Evolutionary conservation across 2,113 vertebrate genomes (phyloP).

Genomic region (Colaptes auratus): DNA sequence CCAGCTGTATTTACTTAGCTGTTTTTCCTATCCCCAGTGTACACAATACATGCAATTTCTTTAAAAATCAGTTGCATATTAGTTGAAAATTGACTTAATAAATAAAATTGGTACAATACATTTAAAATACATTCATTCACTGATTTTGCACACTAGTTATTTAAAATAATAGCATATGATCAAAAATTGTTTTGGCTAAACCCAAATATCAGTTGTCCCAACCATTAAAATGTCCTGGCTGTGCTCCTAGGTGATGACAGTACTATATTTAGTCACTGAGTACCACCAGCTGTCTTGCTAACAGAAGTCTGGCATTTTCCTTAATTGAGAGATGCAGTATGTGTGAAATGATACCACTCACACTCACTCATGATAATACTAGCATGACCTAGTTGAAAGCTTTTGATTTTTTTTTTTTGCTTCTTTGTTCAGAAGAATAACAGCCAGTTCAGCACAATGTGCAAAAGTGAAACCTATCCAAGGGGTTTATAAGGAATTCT

Average conservation of each 20-base stretch:
- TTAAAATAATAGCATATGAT: conserved; percentile 47
- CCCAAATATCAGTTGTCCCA: conserved; percentile 65
- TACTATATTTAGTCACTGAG: conserved; percentile 73
- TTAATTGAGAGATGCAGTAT: conserved; percentile 73
- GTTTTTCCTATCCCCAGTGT: background rate
- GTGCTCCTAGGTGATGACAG: conserved; percentile 68
- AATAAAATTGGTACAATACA: background rate
- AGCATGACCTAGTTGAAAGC: conserved; percentile 70
- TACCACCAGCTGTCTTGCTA: conserved; percentile 74
- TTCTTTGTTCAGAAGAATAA: conserved; percentile 64
- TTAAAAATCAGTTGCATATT: conserved; percentile 12
- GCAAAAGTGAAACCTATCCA: conserved; percentile 52
- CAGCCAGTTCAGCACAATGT: conserved; percentile 38
- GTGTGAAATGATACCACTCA: conserved; percentile 72
- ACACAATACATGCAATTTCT: background rate
- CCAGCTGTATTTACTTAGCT: conserved; percentile 53
- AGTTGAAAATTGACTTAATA: conserved; percentile 27
- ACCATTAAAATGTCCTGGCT: conserved; percentile 66
- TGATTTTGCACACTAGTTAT: conserved; percentile 17
- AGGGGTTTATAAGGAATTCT: conserved; percentile 46
- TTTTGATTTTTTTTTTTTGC: conserved; percentile 40
- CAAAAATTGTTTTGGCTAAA: conserved; percentile 70
- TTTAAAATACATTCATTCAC: conserved; percentile 22
- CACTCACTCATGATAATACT: conserved; percentile 69
- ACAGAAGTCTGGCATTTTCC: conserved; percentile 72